Conservation (phyloP, 2,113 vertebrate species). For the Fulica atra region DNA sequence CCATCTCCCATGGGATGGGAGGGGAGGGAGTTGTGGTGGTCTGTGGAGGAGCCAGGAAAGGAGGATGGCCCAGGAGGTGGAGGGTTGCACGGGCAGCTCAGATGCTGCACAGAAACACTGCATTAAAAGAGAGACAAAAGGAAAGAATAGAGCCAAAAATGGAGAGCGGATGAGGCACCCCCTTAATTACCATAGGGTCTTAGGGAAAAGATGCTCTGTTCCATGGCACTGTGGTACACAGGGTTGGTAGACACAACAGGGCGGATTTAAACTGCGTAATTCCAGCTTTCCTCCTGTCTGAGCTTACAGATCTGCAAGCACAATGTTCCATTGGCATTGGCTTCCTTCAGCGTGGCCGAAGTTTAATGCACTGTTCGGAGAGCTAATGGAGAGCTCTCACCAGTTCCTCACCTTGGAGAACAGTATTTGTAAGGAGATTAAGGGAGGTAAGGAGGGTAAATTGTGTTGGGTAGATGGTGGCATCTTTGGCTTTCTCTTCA, state of each 20-base stretch:
- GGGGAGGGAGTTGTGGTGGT: neutral
- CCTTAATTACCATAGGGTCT: neutral
- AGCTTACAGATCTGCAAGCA: neutral
- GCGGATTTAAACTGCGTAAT: neutral
- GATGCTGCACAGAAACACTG: neutral
- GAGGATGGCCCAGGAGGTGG: rapidly evolving
- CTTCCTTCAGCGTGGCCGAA: neutral
- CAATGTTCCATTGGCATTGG: neutral
- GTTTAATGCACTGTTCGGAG: neutral
- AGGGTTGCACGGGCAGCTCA: rapidly evolving
- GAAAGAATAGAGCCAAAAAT: neutral
- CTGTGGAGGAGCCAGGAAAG: neutral
- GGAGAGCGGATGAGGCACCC: neutral
- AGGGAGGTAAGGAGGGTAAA: neutral
- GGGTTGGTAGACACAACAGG: neutral
- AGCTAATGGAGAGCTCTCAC: neutral
- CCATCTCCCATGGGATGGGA: no score
- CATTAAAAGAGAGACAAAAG: neutral
- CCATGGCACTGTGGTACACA: neutral
- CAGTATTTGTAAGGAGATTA: neutral
- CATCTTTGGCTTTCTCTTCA: neutral
- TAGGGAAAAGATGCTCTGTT: neutral
- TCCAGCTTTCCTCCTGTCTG: neutral
- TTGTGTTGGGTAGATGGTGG: neutral
- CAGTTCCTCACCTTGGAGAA: neutral